Evolutionary conservation across 1,140 invertebrate genomes (phyloP), one percentile per base, ranked within the genome.

Genomic region (Drosophila novamexicana): DNA sequence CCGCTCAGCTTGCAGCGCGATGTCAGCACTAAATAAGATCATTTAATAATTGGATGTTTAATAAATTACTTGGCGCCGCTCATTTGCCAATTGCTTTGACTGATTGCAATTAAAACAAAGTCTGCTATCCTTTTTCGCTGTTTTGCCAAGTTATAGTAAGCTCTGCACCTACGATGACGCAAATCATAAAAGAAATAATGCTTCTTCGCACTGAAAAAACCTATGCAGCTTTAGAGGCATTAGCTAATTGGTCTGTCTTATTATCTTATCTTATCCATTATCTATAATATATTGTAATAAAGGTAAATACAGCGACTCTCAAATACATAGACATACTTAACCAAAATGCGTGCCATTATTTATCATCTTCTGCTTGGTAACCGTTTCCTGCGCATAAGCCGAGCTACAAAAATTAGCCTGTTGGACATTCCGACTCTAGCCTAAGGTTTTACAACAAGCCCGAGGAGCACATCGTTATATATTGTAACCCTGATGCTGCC

Each of bases 51-150:
- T 89, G 84, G 84, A 53, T 62, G 72, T 74, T 78, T 88, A 88
- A 88, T 88, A 89, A 88, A 88, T 83, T 83, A 89, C 84, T 89
- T 89, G 84, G 84, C 84, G 84, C 79, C 74, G 70, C 80, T 75
- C 50, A 68, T 65, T 88, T 74, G 49, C 66, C 72, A 77, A 77
- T 82, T 29, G 22, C 22, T 29, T 29, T 29, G 22, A 29, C 22
- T 29, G 22, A 29, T 29, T 29, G 5, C 22, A 29, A 29, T 29
- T 29, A 29, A 29, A 29, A 29, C 50, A 52, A 49, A 72, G 44
- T 10, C 50, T 42, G 34, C 44, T 39, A 52, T 44, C 42, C 77
- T 77, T 69, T 66, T 57, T 64, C 59, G 62, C 77, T 22, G 37
- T 40, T 40, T 10, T 40, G 18, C 18, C 0, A 18, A 18, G 18